Evolutionary conservation across 2,113 vertebrate genomes (phyloP).

Genomic region (Scomber scombrus): DNA sequence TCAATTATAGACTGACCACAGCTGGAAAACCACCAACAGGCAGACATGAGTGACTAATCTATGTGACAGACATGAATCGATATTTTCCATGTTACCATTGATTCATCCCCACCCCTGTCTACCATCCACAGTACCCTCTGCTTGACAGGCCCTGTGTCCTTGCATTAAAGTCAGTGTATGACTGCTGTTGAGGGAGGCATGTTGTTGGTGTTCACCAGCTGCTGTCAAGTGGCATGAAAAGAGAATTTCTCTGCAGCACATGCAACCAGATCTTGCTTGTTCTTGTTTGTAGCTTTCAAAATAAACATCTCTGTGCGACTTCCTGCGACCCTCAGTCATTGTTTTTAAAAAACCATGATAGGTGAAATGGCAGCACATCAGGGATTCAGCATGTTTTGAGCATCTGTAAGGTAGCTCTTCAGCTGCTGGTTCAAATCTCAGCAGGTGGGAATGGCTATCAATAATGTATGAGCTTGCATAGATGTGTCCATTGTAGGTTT

Average conservation of each 20-base stretch:
- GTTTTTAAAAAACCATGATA: not conserved
- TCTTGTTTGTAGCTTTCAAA: no score
- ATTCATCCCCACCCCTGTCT: slow-evolving; percentile 1
- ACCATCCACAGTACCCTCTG: not conserved
- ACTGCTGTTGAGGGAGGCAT: not conserved
- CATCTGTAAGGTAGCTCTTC: not conserved
- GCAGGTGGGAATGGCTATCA: not conserved
- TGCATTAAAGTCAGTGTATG: slow-evolving; percentile 12
- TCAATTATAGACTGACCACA: slow-evolving; percentile 54
- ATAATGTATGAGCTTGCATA: slow-evolving; percentile 45
- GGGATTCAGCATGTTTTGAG: not conserved
- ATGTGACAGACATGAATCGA: slow-evolving; percentile 62
- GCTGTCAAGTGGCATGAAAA: slow-evolving; percentile 34
- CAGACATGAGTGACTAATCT: slow-evolving; percentile 58
- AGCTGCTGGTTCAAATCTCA: slow-evolving; percentile 32
- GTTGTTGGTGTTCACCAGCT: slow-evolving; percentile 1
- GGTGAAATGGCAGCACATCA: slow-evolving; percentile 15
- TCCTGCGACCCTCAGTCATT: not conserved
- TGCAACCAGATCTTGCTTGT: no score
- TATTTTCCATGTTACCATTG: slow-evolving; percentile 62
- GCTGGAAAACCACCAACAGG: slow-evolving; percentile 47
- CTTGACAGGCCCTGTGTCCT: slow-evolving; percentile 24
- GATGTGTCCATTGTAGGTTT: slow-evolving; percentile 1
- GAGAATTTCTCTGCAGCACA: not conserved
- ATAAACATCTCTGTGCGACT: not conserved